Percentiles rank a stretch among this genome's conserved stretches.
These are phyloP conservation scores for Aspiorhynchus laticeps DNA, from an alignment of 2,113 vertebrate species.

Conservation along the genomic window DNA sequence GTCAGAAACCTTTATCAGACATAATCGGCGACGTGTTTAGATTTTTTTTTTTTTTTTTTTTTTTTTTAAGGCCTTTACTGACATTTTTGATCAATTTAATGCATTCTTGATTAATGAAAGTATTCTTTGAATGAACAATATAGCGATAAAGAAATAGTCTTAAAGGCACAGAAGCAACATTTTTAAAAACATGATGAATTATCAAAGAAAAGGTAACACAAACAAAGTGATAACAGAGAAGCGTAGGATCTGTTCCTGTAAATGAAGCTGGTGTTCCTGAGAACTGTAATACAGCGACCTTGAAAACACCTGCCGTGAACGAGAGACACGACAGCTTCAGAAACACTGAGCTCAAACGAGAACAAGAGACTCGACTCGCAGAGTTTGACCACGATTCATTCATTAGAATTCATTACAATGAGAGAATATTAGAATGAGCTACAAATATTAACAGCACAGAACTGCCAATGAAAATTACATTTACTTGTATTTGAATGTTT, in stretches of 20 bases:
- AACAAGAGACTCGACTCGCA: neutral
- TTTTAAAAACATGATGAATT: neutral
- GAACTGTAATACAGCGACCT: constrained; percentile 1
- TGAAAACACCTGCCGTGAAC: constrained; percentile 41
- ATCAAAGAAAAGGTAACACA: neutral
- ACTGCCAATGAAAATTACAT: too few species aligned
- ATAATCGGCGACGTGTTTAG: neutral
- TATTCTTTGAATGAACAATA: neutral
- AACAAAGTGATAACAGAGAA: neutral
- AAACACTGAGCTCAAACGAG: neutral
- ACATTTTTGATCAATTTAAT: too few species aligned
- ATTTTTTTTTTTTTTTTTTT: too few species aligned
- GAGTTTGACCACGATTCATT: too few species aligned
- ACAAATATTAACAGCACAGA: too few species aligned
- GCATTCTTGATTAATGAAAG: too few species aligned
- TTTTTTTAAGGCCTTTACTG: too few species aligned
- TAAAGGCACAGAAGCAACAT: neutral
- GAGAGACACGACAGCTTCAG: constrained; percentile 2
- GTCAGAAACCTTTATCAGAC: neutral
- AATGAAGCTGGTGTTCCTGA: neutral
- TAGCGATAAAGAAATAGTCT: neutral
- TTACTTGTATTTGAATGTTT: too few species aligned
- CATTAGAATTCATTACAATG: too few species aligned
- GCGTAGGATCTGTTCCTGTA: neutral
- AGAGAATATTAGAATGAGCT: too few species aligned